Conservation (phyloP, 2,113 vertebrate species). For the Nycticorax nycticorax region DNA sequence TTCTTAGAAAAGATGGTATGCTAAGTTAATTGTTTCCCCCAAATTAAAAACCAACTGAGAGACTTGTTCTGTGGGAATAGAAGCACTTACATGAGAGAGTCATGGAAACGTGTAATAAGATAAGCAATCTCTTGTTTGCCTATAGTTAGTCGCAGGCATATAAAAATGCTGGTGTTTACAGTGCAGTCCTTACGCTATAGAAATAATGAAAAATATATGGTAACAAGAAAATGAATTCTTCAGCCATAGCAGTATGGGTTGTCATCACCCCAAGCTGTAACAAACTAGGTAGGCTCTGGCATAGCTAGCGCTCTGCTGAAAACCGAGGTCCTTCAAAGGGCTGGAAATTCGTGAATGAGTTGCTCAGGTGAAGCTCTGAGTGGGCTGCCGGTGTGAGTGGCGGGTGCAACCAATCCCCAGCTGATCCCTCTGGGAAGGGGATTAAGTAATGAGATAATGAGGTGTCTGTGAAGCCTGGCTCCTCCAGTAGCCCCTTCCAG, state of each 20-base stretch:
- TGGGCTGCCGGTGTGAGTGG: not conserved
- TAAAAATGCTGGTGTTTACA: not conserved
- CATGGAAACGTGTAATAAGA: not conserved
- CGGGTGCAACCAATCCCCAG: not conserved
- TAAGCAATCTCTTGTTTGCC: not conserved
- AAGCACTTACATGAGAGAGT: not conserved
- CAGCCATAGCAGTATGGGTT: not conserved
- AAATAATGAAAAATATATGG: not conserved
- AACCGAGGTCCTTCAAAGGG: rapidly evolving
- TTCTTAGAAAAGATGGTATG: slow-evolving; percentile 32
- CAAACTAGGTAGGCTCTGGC: not conserved
- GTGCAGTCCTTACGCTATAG: not conserved
- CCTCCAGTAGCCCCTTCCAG: not conserved
- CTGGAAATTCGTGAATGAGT: not conserved
- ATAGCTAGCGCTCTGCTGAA: not conserved
- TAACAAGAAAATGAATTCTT: not conserved
- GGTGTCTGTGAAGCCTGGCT: not conserved
- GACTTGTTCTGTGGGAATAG: not conserved
- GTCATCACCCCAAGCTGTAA: not conserved
- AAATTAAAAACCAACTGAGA: slow-evolving; percentile 9
- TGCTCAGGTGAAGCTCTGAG: not conserved
- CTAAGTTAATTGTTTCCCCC: slow-evolving; percentile 5
- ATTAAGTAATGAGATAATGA: not conserved
- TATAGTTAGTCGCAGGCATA: not conserved
- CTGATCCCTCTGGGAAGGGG: not conserved